Evolutionary conservation across 2,888 invertebrate species (phyloP).

Genomic region (Acrobasis repandana): DNA sequence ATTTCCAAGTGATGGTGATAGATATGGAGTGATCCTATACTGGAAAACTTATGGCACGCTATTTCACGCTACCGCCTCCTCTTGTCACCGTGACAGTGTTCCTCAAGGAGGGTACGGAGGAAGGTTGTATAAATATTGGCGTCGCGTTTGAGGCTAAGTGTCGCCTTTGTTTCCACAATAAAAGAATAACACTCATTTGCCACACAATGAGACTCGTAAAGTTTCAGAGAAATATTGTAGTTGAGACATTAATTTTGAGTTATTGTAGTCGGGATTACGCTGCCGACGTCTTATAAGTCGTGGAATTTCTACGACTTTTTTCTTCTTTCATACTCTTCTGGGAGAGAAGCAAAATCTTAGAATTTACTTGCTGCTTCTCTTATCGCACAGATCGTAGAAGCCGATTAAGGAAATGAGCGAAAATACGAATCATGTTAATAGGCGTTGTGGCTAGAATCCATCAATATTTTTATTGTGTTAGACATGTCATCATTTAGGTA

Average conservation of each 20-base stretch:
- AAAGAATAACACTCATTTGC: conserved; percentile 81
- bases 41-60: neutral
- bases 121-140: conserved; percentile 78
- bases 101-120: conserved; percentile 53
- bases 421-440: too few species aligned
- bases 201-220: conserved; percentile 59
- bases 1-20: too few species aligned
- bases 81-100: conserved; percentile 25
- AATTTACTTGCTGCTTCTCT: too few species aligned
- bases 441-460: too few species aligned
- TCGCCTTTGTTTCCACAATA: conserved; percentile 77
- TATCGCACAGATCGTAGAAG: too few species aligned
- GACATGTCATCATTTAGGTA: too few species aligned
- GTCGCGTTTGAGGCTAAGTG: conserved; percentile 72
- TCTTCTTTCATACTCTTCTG: too few species aligned
- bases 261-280: conserved; percentile 7
- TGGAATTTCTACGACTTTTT: too few species aligned
- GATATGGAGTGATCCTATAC: too few species aligned
- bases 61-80: conserved; percentile 31
- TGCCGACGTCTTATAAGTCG: neutral
- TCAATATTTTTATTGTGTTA: too few species aligned
- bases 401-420: too few species aligned
- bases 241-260: conserved; percentile 16
- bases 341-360: too few species aligned
- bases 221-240: conserved; percentile 20